Evolutionary conservation across 2,113 vertebrate genomes (phyloP).

Genomic region (Corythoichthys intestinalis): DNA sequence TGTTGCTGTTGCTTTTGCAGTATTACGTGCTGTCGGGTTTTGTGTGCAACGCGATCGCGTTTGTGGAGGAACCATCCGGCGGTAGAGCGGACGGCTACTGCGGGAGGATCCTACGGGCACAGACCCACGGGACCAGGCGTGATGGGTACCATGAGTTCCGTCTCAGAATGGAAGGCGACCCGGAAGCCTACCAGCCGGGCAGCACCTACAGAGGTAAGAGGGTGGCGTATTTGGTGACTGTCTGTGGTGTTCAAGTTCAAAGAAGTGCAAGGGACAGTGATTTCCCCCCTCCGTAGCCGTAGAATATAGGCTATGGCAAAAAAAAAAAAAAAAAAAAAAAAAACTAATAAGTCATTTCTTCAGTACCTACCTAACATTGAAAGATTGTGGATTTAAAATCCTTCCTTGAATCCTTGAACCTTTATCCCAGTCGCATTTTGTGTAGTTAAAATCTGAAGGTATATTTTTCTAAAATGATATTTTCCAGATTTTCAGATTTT

Average conservation of each 20-base stretch:
- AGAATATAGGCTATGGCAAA: too few species aligned
- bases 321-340: too few species aligned
- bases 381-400: too few species aligned
- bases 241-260: conserved; percentile 10
- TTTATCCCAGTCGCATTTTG: too few species aligned
- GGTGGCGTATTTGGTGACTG: not conserved
- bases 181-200: conserved; percentile 87
- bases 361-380: too few species aligned
- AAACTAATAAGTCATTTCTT: too few species aligned
- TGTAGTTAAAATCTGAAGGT: too few species aligned
- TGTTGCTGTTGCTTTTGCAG: conserved; percentile 70
- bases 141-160: conserved; percentile 92
- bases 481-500: too few species aligned
- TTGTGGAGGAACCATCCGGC: conserved; percentile 82
- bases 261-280: not conserved
- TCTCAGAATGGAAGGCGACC: conserved; percentile 89
- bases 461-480: not conserved
- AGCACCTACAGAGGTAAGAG: conserved; percentile 88
- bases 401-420: too few species aligned
- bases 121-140: conserved; percentile 84
- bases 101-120: conserved; percentile 84
- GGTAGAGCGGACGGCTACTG: conserved; percentile 87
- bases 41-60: conserved; percentile 74
- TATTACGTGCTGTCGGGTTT: conserved; percentile 72
- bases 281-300: too few species aligned